Percentiles rank a stretch among this genome's conserved stretches.
phyloP scores from a whole-genome alignment of 1,140 invertebrate species.

The Antheraea pernyi region DNA sequence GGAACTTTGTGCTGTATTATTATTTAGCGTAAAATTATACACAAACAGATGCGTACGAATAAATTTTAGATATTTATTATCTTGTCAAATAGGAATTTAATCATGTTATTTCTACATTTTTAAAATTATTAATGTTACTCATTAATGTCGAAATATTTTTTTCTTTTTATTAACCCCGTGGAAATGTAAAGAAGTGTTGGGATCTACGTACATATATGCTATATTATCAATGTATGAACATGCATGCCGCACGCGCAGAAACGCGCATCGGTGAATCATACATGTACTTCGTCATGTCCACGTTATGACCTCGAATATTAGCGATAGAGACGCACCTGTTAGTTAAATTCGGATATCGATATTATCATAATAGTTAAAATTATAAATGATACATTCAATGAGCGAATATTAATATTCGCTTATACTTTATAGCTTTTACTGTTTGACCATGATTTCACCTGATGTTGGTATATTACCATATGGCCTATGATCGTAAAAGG shows the following conservation, averaged over 20 bases:
- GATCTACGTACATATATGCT: constrained; percentile 6
- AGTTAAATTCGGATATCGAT: neutral
- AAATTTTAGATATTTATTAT: constrained; percentile 8
- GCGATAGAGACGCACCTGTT: constrained; percentile 34
- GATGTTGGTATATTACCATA: too few species aligned
- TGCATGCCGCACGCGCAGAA: constrained; percentile 32
- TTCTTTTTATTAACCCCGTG: neutral
- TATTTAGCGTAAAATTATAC: constrained; percentile 17
- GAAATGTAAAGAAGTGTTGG: constrained; percentile 15
- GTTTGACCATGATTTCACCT: too few species aligned
- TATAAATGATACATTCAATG: neutral
- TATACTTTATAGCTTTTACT: too few species aligned
- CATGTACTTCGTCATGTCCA: constrained; percentile 53
- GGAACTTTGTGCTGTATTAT: constrained; percentile 7
- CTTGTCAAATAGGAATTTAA: constrained; percentile 4
- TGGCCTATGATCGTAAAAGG: too few species aligned
- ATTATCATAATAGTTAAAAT: neutral
- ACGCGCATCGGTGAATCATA: constrained; percentile 54
- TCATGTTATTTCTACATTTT: neutral
- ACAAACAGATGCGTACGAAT: constrained; percentile 6
- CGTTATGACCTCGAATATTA: constrained; percentile 58
- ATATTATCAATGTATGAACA: constrained; percentile 7
- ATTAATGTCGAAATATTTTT: constrained; percentile 7
- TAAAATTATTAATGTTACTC: constrained; percentile 11
- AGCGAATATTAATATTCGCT: too few species aligned